Evolutionary conservation across 2,797 vertebrate species (phyloP).

Genomic region (Rhynchotus rufescens): DNA sequence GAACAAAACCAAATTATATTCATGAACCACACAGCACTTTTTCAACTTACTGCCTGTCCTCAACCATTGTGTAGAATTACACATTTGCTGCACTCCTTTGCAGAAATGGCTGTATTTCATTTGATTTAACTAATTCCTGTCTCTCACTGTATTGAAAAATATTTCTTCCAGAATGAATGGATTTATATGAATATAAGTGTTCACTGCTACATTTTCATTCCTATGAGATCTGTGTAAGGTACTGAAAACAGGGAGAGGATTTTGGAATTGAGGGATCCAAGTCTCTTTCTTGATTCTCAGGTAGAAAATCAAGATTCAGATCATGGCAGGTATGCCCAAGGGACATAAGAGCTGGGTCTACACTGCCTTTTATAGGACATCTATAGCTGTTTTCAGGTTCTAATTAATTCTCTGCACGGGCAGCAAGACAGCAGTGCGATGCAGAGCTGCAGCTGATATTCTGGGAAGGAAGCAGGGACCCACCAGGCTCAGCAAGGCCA

Average conservation of each 20-base stretch:
- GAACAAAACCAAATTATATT: neutral
- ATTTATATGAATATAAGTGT: neutral
- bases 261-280: neutral
- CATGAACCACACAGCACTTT: neutral
- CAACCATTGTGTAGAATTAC: neutral
- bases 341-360: neutral
- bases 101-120: neutral
- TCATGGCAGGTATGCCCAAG: neutral
- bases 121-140: conserved; percentile 4
- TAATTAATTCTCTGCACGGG: neutral
- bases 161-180: neutral
- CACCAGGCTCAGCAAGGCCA: neutral
- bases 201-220: neutral
- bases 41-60: neutral
- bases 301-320: neutral
- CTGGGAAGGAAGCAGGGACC: neutral
- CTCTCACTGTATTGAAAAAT: neutral
- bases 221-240: neutral
- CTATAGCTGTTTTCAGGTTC: neutral
- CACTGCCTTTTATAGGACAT: neutral
- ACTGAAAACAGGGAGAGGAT: neutral
- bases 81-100: neutral
- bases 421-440: neutral
- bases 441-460: neutral
- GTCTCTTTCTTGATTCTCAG: neutral